Evolutionary conservation across 2,797 vertebrate genomes (phyloP), one percentile per base, ranked within the genome.

Genomic region (Pygocentrus nattereri): DNA sequence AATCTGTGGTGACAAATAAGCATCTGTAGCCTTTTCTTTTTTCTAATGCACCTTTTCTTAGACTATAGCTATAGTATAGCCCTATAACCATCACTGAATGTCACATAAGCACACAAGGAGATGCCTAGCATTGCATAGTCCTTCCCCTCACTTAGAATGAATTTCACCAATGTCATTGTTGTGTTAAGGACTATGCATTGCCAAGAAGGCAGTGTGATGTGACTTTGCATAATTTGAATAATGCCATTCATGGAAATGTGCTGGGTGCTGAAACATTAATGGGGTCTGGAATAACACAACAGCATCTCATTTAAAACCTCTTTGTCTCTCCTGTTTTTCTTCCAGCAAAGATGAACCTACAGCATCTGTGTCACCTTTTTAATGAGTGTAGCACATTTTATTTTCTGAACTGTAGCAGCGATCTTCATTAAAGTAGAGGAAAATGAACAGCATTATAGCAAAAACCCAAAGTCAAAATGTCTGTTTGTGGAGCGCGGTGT

Each of bases 171-270:
- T 85, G 90, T 93, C 90, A 93, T 92, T 91, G 91, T 91, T 85
- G 92, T 89, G 87, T 88, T 85, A 79, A 88, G 85, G 90, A 88
- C 79, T 79, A 89, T 91, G 92, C 92, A 93, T 91, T 89, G 89
- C 88, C 88, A 90, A 92, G 90, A 88, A 92, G 89, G 89, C 88
- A 89, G 87, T 89, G 89, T 94, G 93, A 95, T 93, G 90, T 93
- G 93, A 93, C 92, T 95, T 94, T 91, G 91, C 92, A 94, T 95
- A 92, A 95, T 95, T 93, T 95, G 91, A 94, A 94, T 95, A 95
- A 95, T 95, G 91, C 89, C 91, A 94, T 95, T 95, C 93, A 94
- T 94, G 89, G 92, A 93, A 94, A 92, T 93, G 91, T 91, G 90
- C 85, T 83, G 89, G 87, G 87, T 90, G 90, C 93, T 94, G 92